Evolutionary conservation across 2,888 invertebrate species (phyloP), one percentile per base, ranked within the genome.

Genomic region (Macrophya alboannulata): DNA sequence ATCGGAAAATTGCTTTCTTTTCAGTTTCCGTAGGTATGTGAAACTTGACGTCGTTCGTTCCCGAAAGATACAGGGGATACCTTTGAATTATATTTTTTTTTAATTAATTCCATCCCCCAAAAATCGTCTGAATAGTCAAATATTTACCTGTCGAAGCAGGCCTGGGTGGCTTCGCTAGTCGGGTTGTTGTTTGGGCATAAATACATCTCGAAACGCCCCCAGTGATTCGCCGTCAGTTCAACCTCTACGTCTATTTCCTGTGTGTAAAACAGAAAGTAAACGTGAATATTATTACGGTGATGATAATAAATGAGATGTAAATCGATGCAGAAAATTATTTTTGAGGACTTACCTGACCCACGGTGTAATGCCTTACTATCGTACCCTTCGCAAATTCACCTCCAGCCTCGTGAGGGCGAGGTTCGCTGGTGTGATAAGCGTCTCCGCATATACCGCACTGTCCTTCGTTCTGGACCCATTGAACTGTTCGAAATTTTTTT

Each of bases 361-460:
- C 95, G 85, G 96, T 96, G 94, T 98, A 98, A 90, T 97, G 97
- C 85, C 97, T 95, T 40, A 97, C 96, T 89, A 98, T 96, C 89
- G 98, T 97, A 48, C 98, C 98, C 94, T 97, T 97, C 71, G 97
- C 98, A 91, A 95, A 98, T 93, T 96, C 95, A 9, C 98, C 98
- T 4, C 98, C 97, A 0, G 97, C 98, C 94, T 98, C 98, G 92
- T 98, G 98, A 0, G 97, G 97, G n/a, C 98, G 95, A 0, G 98
- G 98, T 85, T 94, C 94, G 15, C 93, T 94, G 12, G 96, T 94
- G 88, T 97, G 96, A 91, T 96, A 96, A 2, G 98, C 96, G 93
- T 99, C 98, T 0, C 99, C 99, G 91, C 99, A 99, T 59, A 98
- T 95, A 0, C 98, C 99, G 92, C 99, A 99, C 89, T 96, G 96